Conservation (phyloP, 2,113 vertebrate genomes). For the Thalassarche chlororhynchos region DNA sequence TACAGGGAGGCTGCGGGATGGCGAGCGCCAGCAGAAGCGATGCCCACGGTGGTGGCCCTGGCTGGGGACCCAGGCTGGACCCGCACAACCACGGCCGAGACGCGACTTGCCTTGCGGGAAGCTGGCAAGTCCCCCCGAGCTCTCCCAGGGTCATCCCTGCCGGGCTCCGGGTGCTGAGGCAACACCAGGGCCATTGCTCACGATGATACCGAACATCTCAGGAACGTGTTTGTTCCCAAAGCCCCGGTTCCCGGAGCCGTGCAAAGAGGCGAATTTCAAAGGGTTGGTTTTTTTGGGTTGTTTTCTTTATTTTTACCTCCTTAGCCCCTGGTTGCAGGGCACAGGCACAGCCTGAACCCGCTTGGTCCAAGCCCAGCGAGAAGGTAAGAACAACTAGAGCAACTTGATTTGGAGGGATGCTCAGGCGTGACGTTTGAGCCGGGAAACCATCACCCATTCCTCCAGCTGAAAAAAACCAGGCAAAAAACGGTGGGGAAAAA, state of each 20-base stretch:
- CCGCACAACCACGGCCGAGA: fast-evolving
- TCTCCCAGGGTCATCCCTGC: neutral
- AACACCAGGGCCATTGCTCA: neutral
- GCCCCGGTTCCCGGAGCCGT: neutral
- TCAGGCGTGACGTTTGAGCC: fast-evolving
- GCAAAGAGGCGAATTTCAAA: neutral
- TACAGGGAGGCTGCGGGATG: neutral
- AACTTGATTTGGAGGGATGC: neutral
- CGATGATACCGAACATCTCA: fast-evolving
- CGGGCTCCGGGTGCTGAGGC: neutral
- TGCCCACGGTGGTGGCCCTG: neutral
- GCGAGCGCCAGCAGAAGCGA: neutral
- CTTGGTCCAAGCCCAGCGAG: neutral
- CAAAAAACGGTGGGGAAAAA: neutral
- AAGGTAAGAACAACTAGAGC: neutral
- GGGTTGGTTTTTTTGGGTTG: fast-evolving
- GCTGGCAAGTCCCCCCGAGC: fast-evolving
- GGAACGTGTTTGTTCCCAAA: neutral
- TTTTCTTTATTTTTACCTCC: neutral
- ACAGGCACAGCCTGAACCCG: neutral
- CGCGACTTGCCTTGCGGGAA: fast-evolving
- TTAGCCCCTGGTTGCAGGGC: neutral
- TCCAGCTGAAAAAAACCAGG: neutral
- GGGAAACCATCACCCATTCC: neutral
- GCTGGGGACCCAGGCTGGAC: neutral